A percentile compares a stretch with the other conserved stretches of the same genome.
These are phyloP conservation scores for Ochotona princeps DNA, from an alignment of 2,113 vertebrate genomes.

Conservation along the genomic window DNA sequence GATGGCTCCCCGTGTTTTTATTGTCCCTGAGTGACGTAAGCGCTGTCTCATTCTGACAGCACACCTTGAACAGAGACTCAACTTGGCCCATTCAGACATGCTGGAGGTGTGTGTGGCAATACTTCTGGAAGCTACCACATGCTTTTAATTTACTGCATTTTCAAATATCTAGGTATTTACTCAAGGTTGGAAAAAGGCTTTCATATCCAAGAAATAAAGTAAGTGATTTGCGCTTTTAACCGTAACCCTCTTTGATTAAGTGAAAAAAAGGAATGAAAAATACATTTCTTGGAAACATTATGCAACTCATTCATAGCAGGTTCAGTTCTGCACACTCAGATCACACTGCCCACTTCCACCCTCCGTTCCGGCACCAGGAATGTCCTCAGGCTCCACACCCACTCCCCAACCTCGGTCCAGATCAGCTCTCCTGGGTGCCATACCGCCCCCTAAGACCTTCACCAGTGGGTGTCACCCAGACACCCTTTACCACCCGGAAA, in stretches of 20 bases:
- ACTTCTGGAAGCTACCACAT: background rate
- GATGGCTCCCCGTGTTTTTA: background rate
- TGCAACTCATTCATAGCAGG: background rate
- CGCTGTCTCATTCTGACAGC: background rate
- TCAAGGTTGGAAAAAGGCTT: conserved; percentile 7
- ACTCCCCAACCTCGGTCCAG: too few species aligned
- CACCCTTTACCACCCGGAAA: rapidly evolving
- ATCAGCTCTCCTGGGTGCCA: too few species aligned
- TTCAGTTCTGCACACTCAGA: background rate
- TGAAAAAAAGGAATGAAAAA: background rate
- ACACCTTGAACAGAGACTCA: background rate
- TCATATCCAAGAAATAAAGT: conserved; percentile 17
- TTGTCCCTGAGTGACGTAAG: background rate
- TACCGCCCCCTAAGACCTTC: background rate
- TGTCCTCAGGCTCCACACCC: too few species aligned
- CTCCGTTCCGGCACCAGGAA: too few species aligned
- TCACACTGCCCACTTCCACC: background rate
- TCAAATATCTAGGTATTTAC: background rate
- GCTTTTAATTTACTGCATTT: conserved; percentile 23
- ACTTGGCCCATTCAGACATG: background rate
- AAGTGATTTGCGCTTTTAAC: conserved; percentile 4
- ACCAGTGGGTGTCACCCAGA: rapidly evolving
- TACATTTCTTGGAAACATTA: background rate
- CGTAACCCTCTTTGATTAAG: background rate
- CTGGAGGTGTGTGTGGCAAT: background rate